Base-by-base conservation (phyloP, 1,140 invertebrate genomes). In the Copidosoma floridanum region DNA sequence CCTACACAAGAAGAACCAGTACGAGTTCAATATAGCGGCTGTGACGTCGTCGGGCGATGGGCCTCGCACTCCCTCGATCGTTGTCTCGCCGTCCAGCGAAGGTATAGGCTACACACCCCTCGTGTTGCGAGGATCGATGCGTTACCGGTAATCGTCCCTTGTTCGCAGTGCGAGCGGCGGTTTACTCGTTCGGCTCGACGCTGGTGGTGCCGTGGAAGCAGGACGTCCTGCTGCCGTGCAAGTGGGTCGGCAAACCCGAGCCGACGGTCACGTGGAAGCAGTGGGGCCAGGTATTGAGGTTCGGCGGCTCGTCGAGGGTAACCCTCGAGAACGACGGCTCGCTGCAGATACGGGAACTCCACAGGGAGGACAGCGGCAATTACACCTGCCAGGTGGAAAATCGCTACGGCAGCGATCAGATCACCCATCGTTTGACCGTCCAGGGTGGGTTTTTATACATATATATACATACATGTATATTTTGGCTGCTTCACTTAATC, bases 351-450 rank as follows among this genome's bases (percentile, higher is more conserved):
- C 85, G 85, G 72, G 85, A 89, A 62, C 84, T 88, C 11, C 90
- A 93, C 73, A 84, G 88, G 67, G 84, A 84, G 20, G 90, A 93
- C 74, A 88, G 89, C 70, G 93, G 93, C n/a, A 94, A 95, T 81
- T 96, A 95, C 72, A 89, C 92, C 2, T 97, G 94, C 74, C 81
- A 83, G 20, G 90, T 93, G 3, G 88, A 90, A 67, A 96, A 97
- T 75, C 81, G 83, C 8, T 86, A 94, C 76, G 93, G 93, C 1
- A 85, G 84, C 43, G 94, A 95, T 79, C 87, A 90, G 69, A 93
- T 96, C 56, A 86, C 87, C 1, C 94, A 94, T 68, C 78, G 81
- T 16, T 69, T 89, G 3, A 82, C 81, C 48, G 86, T 89, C 11
- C 85, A 85, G 85, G 85, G 87, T 88, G 74, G 57, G 14, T 40